phyloP scores from a whole-genome alignment of 2,797 vertebrate genomes.

The Microctenopoma stevenorrisi region DNA sequence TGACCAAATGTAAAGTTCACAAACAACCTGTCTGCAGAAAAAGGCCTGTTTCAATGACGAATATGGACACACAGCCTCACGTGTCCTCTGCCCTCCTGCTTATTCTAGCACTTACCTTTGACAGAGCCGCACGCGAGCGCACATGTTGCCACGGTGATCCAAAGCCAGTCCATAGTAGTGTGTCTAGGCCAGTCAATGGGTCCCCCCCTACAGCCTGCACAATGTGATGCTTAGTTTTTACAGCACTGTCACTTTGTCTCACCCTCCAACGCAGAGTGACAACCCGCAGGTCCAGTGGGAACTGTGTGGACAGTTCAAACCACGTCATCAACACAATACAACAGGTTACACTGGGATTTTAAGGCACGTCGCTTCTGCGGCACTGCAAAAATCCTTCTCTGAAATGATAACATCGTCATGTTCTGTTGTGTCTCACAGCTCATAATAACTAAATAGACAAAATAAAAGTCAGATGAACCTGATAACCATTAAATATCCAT shows the following conservation, averaged over 20 bases:
- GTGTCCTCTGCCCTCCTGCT: constrained; percentile 57
- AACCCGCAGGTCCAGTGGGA: constrained; percentile 32
- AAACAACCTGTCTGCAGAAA: constrained; percentile 14
- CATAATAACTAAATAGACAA: not conserved
- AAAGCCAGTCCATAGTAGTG: constrained; percentile 82
- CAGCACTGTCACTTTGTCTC: constrained; percentile 67
- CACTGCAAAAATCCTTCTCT: not conserved
- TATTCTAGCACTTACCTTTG: constrained; percentile 85
- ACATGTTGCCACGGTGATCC: constrained; percentile 81
- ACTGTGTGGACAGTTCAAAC: not conserved
- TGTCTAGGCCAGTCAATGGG: constrained; percentile 61
- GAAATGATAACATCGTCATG: not conserved
- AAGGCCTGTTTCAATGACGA: constrained; percentile 54
- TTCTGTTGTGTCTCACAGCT: not conserved
- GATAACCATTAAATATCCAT: constrained; percentile 47
- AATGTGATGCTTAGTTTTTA: constrained; percentile 58
- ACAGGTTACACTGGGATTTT: not conserved
- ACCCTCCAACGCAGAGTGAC: constrained; percentile 65
- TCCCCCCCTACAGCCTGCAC: constrained; percentile 58
- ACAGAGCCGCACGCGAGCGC: constrained; percentile 74
- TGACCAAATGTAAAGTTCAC: not conserved
- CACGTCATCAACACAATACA: constrained; percentile 24
- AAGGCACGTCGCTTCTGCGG: not conserved
- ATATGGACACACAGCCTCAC: constrained; percentile 39
- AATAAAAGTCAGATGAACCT: not conserved